These are phyloP conservation scores for Lucifuga dentata DNA, from an alignment of 2,113 vertebrate genomes.

Conservation along the genomic window DNA sequence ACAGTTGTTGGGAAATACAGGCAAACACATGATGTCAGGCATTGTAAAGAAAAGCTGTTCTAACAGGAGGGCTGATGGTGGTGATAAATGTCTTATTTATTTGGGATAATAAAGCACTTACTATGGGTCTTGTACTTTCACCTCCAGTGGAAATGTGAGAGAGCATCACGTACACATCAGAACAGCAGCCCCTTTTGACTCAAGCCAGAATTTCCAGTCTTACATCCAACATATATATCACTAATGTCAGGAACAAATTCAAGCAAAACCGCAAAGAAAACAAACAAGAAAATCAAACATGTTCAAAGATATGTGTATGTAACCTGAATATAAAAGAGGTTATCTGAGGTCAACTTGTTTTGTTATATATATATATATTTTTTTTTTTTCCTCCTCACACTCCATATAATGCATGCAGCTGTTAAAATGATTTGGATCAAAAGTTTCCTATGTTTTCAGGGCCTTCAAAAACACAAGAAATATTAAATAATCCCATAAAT, in stretches of 20 bases:
- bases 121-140: conserved; percentile 71
- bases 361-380: no score
- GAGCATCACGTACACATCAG: conserved; percentile 34
- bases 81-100: conserved; percentile 74
- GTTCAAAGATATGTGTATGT: conserved; percentile 17
- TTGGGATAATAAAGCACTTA: conserved; percentile 66
- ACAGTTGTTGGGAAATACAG: conserved; percentile 70
- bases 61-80: conserved; percentile 75
- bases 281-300: conserved; percentile 43
- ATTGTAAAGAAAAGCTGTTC: conserved; percentile 75
- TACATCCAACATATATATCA: conserved; percentile 50
- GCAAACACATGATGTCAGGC: conserved; percentile 81
- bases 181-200: conserved; percentile 37
- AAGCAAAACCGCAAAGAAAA: conserved; percentile 54
- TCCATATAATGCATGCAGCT: no score
- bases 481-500: neutral
- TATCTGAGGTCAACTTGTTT: no score
- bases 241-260: conserved; percentile 54
- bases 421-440: neutral
- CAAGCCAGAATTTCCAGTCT: conserved; percentile 32
- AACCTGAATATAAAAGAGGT: neutral
- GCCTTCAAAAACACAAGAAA: no score
- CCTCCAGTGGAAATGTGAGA: conserved; percentile 58
- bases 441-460: neutral
- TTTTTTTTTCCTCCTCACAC: no score